Conservation (phyloP, 92 coral and sea anemone species). For the Actinostola sp. region DNA sequence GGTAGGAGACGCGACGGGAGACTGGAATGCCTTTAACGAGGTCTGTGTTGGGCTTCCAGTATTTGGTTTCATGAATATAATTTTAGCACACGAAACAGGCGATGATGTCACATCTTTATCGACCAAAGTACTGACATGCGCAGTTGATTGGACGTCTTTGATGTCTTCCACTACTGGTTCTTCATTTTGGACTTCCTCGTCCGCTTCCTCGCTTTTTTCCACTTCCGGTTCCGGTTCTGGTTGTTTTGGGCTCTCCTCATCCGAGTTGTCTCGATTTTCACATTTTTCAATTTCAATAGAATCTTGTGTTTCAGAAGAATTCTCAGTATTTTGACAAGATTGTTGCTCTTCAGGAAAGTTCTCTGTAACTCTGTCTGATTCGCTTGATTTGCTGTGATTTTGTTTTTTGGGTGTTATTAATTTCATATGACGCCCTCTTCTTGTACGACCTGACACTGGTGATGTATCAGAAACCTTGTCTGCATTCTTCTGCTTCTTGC, state of each 20-base stretch:
- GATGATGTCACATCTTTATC: constrained; percentile 69
- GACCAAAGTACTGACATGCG: constrained; percentile 17
- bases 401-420: constrained; percentile 6
- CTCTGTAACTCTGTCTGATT: constrained; percentile 6
- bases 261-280: not conserved
- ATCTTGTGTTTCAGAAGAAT: constrained; percentile 21
- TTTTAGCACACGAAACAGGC: constrained; percentile 73
- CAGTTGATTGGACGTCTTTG: constrained; percentile 21
- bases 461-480: constrained; percentile 39
- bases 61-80: constrained; percentile 78
- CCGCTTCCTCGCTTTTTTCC: constrained; percentile 20
- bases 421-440: constrained; percentile 52
- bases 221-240: constrained; percentile 1
- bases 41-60: constrained; percentile 83
- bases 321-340: not conserved
- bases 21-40: constrained; percentile 46
- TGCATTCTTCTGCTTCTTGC: constrained; percentile 11
- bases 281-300: not conserved
- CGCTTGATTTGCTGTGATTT: not conserved
- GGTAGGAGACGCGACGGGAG: constrained; percentile 89
- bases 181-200: not conserved
- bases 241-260: not conserved
- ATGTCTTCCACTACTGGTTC: constrained; percentile 1
- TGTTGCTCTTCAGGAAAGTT: constrained; percentile 17
- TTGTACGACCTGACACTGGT: constrained; percentile 89